Evolutionary conservation across 2,888 invertebrate genomes (phyloP).

Genomic region (Liodrosophila aerea): DNA sequence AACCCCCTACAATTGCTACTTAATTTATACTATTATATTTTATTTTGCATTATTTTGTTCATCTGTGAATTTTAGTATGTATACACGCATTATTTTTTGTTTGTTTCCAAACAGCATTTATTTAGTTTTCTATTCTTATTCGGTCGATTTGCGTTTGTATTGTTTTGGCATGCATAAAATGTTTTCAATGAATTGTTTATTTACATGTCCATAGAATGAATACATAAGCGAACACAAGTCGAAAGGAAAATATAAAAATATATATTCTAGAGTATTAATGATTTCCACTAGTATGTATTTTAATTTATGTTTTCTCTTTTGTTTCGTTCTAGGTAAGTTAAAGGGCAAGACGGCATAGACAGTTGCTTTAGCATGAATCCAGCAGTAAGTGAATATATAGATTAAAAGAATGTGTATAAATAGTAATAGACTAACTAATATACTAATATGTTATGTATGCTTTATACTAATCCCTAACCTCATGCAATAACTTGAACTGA

Average conservation of each 20-base stretch:
- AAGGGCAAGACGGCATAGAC: conserved; percentile 22
- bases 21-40: too few relatives aligned
- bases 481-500: conserved; percentile 5
- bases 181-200: conserved; percentile 37
- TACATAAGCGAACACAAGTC: conserved; percentile 8
- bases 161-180: conserved; percentile 14
- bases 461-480: too few relatives aligned
- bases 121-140: conserved; percentile 38
- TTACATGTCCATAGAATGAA: conserved; percentile 26
- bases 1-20: too few relatives aligned
- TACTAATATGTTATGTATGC: too few relatives aligned
- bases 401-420: too few relatives aligned
- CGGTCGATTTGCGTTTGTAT: conserved; percentile 33
- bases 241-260: conserved; percentile 26
- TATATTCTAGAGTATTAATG: conserved; percentile 19
- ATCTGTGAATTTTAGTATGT: too few relatives aligned
- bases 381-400: conserved; percentile 64
- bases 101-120: conserved; percentile 40
- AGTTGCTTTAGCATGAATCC: conserved; percentile 59
- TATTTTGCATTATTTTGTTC: too few relatives aligned
- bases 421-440: too few relatives aligned
- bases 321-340: conserved; percentile 74
- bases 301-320: conserved; percentile 39
- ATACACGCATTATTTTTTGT: conserved; percentile 3
- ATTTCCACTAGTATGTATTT: conserved; percentile 6